phyloP scores from a whole-genome alignment of 1,140 invertebrate species.

The Xylocopa sonorina region DNA sequence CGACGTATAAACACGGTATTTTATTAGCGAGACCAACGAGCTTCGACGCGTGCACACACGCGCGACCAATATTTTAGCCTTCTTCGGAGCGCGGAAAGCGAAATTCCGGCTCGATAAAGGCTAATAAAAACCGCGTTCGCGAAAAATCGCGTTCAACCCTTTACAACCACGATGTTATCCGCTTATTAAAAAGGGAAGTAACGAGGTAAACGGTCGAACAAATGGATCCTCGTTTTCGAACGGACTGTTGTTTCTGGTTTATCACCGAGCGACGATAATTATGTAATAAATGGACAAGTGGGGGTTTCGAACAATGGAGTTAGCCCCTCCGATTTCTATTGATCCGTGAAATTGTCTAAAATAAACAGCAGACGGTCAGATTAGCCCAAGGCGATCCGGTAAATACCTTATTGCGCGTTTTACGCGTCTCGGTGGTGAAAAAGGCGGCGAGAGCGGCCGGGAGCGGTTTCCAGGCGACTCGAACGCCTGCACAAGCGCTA shows the following conservation, averaged over 20 bases:
- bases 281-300: too few relatives aligned
- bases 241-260: too few relatives aligned
- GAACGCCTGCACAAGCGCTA: conserved; percentile 52
- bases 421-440: conserved; percentile 23
- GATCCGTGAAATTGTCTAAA: background rate
- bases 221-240: too few relatives aligned
- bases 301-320: too few relatives aligned
- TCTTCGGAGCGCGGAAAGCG: conserved; percentile 1
- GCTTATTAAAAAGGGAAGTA: too few relatives aligned
- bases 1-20: conserved; percentile 71
- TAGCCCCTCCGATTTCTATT: too few relatives aligned
- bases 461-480: conserved; percentile 39
- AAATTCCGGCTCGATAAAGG: conserved; percentile 3
- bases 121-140: background rate
- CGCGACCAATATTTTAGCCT: conserved; percentile 32
- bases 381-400: conserved; percentile 41
- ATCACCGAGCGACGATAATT: too few relatives aligned
- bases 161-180: too few relatives aligned
- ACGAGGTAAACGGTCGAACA: too few relatives aligned
- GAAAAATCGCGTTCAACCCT: background rate
- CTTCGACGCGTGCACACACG: conserved; percentile 24
- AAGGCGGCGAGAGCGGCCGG: conserved; percentile 15
- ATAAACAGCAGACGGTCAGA: conserved; percentile 41
- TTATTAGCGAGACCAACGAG: conserved; percentile 62
- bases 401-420: conserved; percentile 43